These are phyloP conservation scores for Trachurus trachurus DNA, from an alignment of 2,797 vertebrate species.

Conservation along the genomic window DNA sequence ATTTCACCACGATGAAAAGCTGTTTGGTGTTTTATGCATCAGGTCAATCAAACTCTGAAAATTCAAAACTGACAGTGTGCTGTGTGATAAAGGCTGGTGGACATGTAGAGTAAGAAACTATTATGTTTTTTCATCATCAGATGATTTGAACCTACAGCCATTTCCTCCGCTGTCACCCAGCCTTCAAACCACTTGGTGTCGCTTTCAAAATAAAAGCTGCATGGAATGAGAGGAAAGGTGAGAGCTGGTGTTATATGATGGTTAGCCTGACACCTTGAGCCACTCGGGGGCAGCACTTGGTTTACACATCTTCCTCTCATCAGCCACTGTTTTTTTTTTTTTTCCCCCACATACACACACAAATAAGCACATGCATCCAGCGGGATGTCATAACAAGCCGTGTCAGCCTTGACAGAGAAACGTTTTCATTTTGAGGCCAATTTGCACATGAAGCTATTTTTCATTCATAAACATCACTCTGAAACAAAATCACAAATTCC, in stretches of 20 bases:
- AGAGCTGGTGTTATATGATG: conserved; percentile 38
- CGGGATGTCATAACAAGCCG: background rate
- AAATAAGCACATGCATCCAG: background rate
- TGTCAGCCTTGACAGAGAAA: conserved; percentile 4
- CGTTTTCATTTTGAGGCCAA: background rate
- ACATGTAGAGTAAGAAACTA: background rate
- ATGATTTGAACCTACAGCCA: background rate
- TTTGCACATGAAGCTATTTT: background rate
- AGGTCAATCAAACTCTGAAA: background rate
- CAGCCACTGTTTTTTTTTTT: conserved; percentile 12
- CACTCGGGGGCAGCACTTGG: conserved; percentile 88
- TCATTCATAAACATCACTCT: background rate
- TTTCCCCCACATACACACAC: background rate
- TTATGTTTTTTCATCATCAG: background rate
- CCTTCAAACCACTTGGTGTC: background rate
- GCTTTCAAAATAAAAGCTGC: conserved; percentile 3
- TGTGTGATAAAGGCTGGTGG: background rate
- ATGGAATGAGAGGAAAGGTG: conserved; percentile 15
- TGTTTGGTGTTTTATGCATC: background rate
- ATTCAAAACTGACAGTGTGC: background rate
- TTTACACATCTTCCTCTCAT: conserved; percentile 61
- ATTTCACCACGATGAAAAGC: background rate
- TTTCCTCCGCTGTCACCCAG: background rate
- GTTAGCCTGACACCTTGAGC: conserved; percentile 67
- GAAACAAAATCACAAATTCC: conserved; percentile 9